Evolutionary conservation across 2,797 vertebrate genomes (phyloP).

Genomic region (Pitangus sulphuratus): DNA sequence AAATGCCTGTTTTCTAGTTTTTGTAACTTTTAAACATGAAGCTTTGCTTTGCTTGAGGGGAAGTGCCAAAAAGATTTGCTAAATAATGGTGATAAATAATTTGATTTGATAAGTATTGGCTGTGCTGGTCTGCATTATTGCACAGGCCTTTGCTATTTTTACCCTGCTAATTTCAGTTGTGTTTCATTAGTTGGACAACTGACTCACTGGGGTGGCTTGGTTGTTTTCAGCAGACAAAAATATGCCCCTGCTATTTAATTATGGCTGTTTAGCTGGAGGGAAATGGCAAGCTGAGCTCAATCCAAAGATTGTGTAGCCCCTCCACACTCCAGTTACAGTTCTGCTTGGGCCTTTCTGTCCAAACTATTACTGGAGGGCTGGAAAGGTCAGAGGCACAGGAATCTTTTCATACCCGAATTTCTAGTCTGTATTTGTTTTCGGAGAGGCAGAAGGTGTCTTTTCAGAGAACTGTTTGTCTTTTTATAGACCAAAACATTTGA

Average conservation of each 20-base stretch:
- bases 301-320: not conserved
- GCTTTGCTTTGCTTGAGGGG: not conserved
- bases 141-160: slow-evolving; percentile 1
- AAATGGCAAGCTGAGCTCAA: not conserved
- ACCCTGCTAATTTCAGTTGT: not conserved
- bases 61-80: not conserved
- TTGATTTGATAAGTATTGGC: not conserved
- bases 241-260: not conserved
- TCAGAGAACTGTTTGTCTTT: not conserved
- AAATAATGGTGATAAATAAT: not conserved
- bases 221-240: not conserved
- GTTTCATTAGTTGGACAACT: not conserved
- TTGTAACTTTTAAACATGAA: not conserved
- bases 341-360: not conserved
- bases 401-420: not conserved
- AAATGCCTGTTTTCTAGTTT: not conserved
- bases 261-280: not conserved
- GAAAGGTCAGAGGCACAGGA: no score
- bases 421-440: not conserved
- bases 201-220: not conserved
- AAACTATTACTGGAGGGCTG: not conserved
- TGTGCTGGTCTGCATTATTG: not conserved
- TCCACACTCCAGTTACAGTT: not conserved
- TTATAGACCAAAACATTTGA: not conserved
- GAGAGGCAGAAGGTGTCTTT: not conserved